Evolutionary conservation across 2,888 invertebrate species (phyloP).

Genomic region (Chesias legatella): DNA sequence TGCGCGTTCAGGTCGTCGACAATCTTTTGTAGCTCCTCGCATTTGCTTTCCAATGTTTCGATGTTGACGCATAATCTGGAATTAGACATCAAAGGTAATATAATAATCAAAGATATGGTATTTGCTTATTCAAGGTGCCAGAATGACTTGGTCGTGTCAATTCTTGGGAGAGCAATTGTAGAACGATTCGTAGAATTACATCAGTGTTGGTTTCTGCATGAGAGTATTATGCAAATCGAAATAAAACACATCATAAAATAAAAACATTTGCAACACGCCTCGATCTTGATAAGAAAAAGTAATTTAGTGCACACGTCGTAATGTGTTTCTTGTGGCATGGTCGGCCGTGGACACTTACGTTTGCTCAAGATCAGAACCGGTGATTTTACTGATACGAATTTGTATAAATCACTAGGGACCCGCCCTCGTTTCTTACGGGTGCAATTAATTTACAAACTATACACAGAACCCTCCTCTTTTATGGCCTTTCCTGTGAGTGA

Average conservation of each 20-base stretch:
- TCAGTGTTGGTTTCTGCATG: neutral
- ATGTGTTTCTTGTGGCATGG: conserved; percentile 9
- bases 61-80: conserved; percentile 86
- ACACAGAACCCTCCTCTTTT: no score
- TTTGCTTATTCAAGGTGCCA: no score
- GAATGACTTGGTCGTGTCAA: no score
- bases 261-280: conserved; percentile 14
- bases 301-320: conserved; percentile 9
- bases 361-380: no score
- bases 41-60: conserved; percentile 89
- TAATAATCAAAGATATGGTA: neutral
- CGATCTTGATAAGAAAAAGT: conserved; percentile 27
- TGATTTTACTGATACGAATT: no score
- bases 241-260: conserved; percentile 7
- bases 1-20: conserved; percentile 87
- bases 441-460: no score
- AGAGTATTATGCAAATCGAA: conserved; percentile 11
- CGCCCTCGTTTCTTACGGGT: no score
- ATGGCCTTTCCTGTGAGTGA: no score
- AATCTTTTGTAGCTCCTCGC: conserved; percentile 90
- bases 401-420: no score
- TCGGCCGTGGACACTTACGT: conserved; percentile 21
- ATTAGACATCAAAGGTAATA: conserved; percentile 15
- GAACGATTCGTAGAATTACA: no score
- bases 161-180: no score